A percentile compares a stretch with the other conserved stretches of the same genome.
phyloP scores from a whole-genome alignment of 2,113 vertebrate species.

The Bothrops jararaca region DNA sequence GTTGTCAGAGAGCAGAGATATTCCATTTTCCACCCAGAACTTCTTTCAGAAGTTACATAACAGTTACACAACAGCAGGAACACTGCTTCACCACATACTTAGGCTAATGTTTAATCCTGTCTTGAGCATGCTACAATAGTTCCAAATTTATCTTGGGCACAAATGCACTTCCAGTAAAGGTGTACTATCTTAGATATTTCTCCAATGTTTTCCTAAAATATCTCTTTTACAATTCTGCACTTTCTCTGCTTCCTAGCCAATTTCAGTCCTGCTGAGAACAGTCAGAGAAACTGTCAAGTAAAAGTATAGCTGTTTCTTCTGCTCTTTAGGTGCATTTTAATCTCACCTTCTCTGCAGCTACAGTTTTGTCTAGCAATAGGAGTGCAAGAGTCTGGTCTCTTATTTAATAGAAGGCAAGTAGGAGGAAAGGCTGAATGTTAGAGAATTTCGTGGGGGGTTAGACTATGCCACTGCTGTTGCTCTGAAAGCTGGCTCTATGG shows the following conservation, averaged over 20 bases:
- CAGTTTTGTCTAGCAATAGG: slow-evolving; percentile 10
- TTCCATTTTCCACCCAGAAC: slow-evolving; percentile 11
- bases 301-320: slow-evolving; percentile 30
- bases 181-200: slow-evolving; percentile 15
- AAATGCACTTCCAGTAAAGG: slow-evolving; percentile 27
- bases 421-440: neutral
- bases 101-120: slow-evolving; percentile 11
- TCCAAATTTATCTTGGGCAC: slow-evolving; percentile 12
- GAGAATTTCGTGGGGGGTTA: neutral
- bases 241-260: slow-evolving; percentile 28
- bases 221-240: slow-evolving; percentile 25
- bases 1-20: neutral
- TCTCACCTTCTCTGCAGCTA: slow-evolving; percentile 2
- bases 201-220: slow-evolving; percentile 31
- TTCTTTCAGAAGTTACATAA: slow-evolving; percentile 7
- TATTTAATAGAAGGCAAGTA: neutral
- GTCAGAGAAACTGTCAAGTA: slow-evolving; percentile 21
- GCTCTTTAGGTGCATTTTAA: slow-evolving; percentile 34
- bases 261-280: slow-evolving; percentile 35
- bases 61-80: slow-evolving; percentile 20
- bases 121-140: slow-evolving; percentile 16
- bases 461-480: neutral
- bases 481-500: neutral
- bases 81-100: slow-evolving; percentile 21
- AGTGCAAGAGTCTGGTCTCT: neutral